Evolutionary conservation across 2,888 invertebrate genomes (phyloP), one percentile per base, ranked within the genome.

Genomic region (Conistra vaccinii): DNA sequence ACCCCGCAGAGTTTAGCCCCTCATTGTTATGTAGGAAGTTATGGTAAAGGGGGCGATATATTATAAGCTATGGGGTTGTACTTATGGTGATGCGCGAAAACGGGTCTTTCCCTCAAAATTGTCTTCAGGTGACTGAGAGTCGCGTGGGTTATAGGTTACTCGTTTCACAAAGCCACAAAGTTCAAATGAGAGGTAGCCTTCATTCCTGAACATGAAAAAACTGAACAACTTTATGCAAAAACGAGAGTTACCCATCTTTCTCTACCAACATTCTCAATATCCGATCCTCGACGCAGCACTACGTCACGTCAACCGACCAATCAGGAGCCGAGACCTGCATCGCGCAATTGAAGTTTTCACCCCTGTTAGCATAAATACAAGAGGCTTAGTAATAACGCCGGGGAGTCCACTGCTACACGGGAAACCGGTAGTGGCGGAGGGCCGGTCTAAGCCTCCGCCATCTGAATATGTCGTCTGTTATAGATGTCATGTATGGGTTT

Each of bases 321-420:
- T 86, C 53, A 66, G 76, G 17, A 48, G 14, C 20, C 48, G 26
- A 10, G 57, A 60, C 81, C 91, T 93, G 85, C 81, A 92, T 90
- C 93, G 83, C 93, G 91, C 81, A 90, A 87, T 81, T 69, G 60
- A 89, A 89, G 89, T 93, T 92, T 93, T 89, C 79, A 26, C 39
- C 5, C n/a, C 6, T 0, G 10, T 71, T 69, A 63, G 85, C 71
- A 91, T 91, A 91, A 89, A 93, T 90, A 90, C 84, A 84, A 86
- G n/a, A 26, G 4, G 20, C 67, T 17, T 12, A 3, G 35, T 26
- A 3, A 0, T 0, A 0, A 0, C 0, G 0, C 17, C 77, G 86
- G 93, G 94, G 92, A 92, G 94, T 94, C 95, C 94, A 82, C 79
- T 84, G 87, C 92, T 93, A 94, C 94, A 87, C 87, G 92, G 94